These are phyloP conservation scores for Drosophila setifemur DNA, from an alignment of 1,140 invertebrate species.

Conservation along the genomic window DNA sequence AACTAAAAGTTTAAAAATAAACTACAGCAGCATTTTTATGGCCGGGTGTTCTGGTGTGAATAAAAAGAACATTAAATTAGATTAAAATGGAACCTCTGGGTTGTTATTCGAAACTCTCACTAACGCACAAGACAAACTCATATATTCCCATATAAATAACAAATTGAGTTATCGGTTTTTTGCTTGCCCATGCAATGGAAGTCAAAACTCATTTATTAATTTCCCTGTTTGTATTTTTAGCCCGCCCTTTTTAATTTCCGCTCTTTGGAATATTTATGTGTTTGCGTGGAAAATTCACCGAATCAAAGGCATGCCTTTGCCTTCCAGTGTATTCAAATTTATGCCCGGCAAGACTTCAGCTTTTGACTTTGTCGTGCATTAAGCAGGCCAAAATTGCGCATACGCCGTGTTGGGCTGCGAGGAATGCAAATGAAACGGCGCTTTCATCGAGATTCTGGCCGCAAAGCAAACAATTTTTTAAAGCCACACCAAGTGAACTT, in stretches of 20 bases:
- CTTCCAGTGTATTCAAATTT: constrained; percentile 15
- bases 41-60: constrained; percentile 11
- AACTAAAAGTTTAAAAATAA: constrained; percentile 46
- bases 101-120: constrained; percentile 15
- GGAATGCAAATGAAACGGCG: constrained; percentile 40
- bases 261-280: constrained; percentile 1
- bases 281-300: not conserved
- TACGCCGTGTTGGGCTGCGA: constrained; percentile 38
- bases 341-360: constrained; percentile 4
- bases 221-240: not conserved
- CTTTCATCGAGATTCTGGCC: constrained; percentile 31
- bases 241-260: constrained; percentile 24
- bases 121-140: not conserved
- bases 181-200: not conserved
- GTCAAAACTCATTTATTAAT: not conserved
- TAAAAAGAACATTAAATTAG: constrained; percentile 38
- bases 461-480: constrained; percentile 66
- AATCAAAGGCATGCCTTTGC: constrained; percentile 24
- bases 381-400: constrained; percentile 50
- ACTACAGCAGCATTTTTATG: constrained; percentile 22
- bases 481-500: constrained; percentile 41
- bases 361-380: constrained; percentile 5
- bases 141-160: not conserved
- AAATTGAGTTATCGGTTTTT: not conserved
- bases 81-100: constrained; percentile 20